Conservation (phyloP, 23 tunicate species). For the Ascidia mentula region DNA sequence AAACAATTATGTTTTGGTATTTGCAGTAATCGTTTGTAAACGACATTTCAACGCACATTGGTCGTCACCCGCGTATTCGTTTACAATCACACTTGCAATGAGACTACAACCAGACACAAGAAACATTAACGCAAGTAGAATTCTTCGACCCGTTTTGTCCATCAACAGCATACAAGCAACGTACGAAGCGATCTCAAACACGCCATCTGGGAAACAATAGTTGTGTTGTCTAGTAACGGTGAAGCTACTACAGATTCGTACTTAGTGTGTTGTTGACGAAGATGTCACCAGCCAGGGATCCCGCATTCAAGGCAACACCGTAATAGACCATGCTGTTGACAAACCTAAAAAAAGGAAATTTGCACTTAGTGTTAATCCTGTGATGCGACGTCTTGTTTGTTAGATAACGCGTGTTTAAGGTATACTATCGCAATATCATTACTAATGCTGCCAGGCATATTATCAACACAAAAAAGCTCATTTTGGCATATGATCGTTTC, state of each 20-base stretch:
- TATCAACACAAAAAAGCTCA: no score
- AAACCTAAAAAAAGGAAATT: constrained; percentile 38
- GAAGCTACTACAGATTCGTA: background rate
- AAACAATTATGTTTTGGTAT: no score
- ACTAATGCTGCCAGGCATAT: no score
- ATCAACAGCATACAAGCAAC: constrained; percentile 21
- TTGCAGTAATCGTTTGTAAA: no score
- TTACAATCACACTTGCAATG: constrained; percentile 29
- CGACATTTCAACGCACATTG: no score
- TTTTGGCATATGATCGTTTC: no score
- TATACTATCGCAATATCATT: no score
- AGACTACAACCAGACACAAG: constrained; percentile 41
- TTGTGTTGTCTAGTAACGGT: background rate
- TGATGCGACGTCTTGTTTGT: no score
- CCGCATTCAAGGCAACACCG: constrained; percentile 61
- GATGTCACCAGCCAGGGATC: constrained; percentile 56
- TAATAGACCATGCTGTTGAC: constrained; percentile 74
- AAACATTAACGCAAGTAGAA: constrained; percentile 23
- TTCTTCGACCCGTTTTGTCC: constrained; percentile 41
- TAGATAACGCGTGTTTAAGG: no score
- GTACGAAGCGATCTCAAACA: constrained; percentile 36
- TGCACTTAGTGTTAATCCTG: no score
- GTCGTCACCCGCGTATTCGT: constrained; percentile 35
- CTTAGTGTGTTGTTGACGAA: constrained; percentile 65
- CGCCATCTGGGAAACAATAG: constrained; percentile 59